Evolutionary conservation across 2,113 vertebrate genomes (phyloP), one percentile per base, ranked within the genome.

Genomic region (Hystrix brachyura): DNA sequence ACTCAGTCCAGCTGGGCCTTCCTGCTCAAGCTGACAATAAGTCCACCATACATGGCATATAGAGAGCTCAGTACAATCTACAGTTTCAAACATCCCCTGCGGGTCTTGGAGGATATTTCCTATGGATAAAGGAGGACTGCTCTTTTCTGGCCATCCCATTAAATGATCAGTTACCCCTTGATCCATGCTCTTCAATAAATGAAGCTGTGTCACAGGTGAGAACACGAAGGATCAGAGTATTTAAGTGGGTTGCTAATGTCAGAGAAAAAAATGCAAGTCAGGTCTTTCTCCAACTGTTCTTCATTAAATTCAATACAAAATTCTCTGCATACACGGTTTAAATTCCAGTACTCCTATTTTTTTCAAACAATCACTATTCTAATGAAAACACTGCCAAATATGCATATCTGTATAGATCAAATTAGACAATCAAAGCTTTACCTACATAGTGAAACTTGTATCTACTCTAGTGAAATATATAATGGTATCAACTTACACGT

Each of bases 321-420:
- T 48, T 74, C 46, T 93, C 91, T 83, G 55, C 15, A 86, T 25
- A 48, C 27, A 72, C 7, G 86, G 1, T 17, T 8, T 67, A 10
- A 83, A 9, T 92, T 53, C 25, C 17, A 38, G 53, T 3, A 23
- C 3, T 81, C 67, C 14, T 83, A 64, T 76, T 92, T 34, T 81
- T 88, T 92, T 92, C 4, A 55, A 7, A 71, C 10, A 83, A 87
- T 3, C 4, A 9, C 7, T 29, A 85, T 34, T 2, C 91, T 72
- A 90, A 82, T 80, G 86, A 76, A 94, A 93, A 27, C 21, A 88
- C 57, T 97, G 5, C 59, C 87, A 95, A 92, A 82, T 94, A 84
- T 86, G 4, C n/a, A 23, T 76, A 53, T 80, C 83, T 90, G 59
- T 38, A 89, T 51, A 60, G 7, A 88, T 64, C 4, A 85, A 14